Evolutionary conservation across 2,797 vertebrate species (phyloP), one percentile per base, ranked within the genome.

Genomic region (Australoheros facetus): DNA sequence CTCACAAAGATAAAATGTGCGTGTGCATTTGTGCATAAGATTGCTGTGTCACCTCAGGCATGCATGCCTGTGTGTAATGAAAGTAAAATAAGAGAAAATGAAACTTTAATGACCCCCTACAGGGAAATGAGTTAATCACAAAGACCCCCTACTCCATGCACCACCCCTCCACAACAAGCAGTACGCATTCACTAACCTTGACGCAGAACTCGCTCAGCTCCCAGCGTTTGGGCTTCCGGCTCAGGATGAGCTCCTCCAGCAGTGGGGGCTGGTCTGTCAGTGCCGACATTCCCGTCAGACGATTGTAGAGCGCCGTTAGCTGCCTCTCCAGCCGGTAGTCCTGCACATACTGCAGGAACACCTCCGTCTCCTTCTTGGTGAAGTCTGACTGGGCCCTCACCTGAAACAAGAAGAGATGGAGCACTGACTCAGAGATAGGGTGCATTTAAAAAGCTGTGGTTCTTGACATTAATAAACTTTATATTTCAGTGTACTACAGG

Each of bases 281-380:
- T 8, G 86, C 76, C 0, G 93, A 93, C 54, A 92, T 73, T 1
- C 94, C 95, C 89, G 94, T 93, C 81, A 94, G 89, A 0, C 93
- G 93, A 70, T 85, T 94, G 87, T 94, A 93, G 48, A 95, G 88
- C 0, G 90, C 93, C 1, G 88, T 94, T 79, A 96, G 89, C 83
- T 96, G 95, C 76, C 95, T 82, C 77, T 96, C 94, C 81, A 96
- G 91, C 4, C 91, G 89, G 73, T 95, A 91, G 56, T 94, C 94
- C 48, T 84, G 75, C 30, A 93, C 90, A 5, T 92, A 92, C 81
- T 93, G 88, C 56, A 94, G 78, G 86, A 96, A 95, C 13, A 95
- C 88, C 75, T 95, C 94, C 0, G 71, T 92, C 84, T 95, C 95
- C 77, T 87, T 87, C 78, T 94, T 86, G 11, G 93, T 92, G 77